phyloP scores from a whole-genome alignment of 2,113 vertebrate genomes.

The Xiphophorus hellerii region DNA sequence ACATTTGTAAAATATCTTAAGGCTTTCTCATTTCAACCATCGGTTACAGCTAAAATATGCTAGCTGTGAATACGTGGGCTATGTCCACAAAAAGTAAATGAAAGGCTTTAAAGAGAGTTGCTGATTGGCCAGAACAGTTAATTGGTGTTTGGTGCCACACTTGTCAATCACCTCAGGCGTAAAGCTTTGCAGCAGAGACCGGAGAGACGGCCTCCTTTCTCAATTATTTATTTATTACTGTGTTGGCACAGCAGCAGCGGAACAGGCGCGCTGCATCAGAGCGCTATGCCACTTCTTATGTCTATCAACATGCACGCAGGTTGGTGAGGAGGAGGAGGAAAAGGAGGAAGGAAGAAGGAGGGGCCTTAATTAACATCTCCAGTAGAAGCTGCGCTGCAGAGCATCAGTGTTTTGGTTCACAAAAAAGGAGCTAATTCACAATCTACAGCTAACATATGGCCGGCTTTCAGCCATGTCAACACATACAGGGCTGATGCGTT shows the following conservation, averaged over 20 bases:
- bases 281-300: slow-evolving; percentile 5
- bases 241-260: slow-evolving; percentile 15
- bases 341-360: not conserved
- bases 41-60: not conserved
- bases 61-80: not conserved
- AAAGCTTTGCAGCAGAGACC: slow-evolving; percentile 6
- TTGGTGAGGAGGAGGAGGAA: not conserved
- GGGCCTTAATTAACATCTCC: slow-evolving; percentile 64
- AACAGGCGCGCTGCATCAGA: slow-evolving; percentile 3
- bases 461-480: slow-evolving; percentile 27
- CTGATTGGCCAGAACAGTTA: slow-evolving; percentile 30
- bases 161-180: slow-evolving; percentile 30
- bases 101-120: slow-evolving; percentile 4
- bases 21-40: not conserved
- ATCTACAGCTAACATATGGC: slow-evolving; percentile 11
- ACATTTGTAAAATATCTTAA: not conserved
- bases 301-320: slow-evolving; percentile 74
- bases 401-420: slow-evolving; percentile 53
- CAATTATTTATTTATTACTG: slow-evolving; percentile 21
- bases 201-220: not conserved
- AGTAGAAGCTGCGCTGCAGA: slow-evolving; percentile 59
- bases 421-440: slow-evolving; percentile 51
- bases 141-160: slow-evolving; percentile 32
- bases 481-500: slow-evolving; percentile 2
- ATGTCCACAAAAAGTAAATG: slow-evolving; percentile 9